Percentiles rank a stretch among this genome's conserved stretches.
phyloP scores from a whole-genome alignment of 2,797 vertebrate genomes.

The Gymnoscopelus microlampas region DNA sequence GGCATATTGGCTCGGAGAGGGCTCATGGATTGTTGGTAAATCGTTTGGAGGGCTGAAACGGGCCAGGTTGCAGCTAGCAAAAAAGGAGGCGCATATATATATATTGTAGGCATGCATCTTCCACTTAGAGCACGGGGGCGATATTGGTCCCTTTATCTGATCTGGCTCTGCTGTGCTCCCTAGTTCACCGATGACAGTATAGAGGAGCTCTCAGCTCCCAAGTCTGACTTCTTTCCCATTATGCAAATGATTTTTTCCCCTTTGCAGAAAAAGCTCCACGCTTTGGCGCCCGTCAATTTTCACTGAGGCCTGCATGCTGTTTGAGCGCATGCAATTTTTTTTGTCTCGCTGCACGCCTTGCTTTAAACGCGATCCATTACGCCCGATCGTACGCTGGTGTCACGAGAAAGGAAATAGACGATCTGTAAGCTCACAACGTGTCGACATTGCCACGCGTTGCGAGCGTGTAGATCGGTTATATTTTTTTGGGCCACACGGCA shows the following conservation, averaged over 20 bases:
- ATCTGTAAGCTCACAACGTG: too few relatives aligned
- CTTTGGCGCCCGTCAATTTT: conserved; percentile 74
- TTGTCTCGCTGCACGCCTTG: background rate
- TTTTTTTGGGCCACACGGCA: too few relatives aligned
- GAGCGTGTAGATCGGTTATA: too few relatives aligned
- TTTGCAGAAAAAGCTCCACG: conserved; percentile 67
- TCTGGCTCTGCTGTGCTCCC: conserved; percentile 43
- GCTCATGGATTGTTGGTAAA: conserved; percentile 64
- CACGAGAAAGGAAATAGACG: too few relatives aligned
- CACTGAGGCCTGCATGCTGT: conserved; percentile 56
- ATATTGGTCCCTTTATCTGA: conserved; percentile 65
- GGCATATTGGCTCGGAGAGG: conserved; percentile 27
- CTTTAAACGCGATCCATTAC: too few relatives aligned
- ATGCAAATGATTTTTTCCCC: conserved; percentile 77
- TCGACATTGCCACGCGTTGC: too few relatives aligned
- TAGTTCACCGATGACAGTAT: conserved; percentile 71
- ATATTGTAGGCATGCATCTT: conserved; percentile 52
- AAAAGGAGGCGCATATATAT: conserved; percentile 17
- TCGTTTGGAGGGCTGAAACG: conserved; percentile 67
- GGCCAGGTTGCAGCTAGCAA: conserved; percentile 59
- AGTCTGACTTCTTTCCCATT: conserved; percentile 75
- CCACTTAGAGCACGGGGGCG: conserved; percentile 38
- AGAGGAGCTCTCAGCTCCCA: conserved; percentile 69
- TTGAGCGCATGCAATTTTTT: conserved; percentile 64
- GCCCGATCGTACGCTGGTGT: too few relatives aligned